These are phyloP conservation scores for Scelioninae gen. 1 DNA, from an alignment of 2,888 invertebrate species.

Conservation along the genomic window DNA sequence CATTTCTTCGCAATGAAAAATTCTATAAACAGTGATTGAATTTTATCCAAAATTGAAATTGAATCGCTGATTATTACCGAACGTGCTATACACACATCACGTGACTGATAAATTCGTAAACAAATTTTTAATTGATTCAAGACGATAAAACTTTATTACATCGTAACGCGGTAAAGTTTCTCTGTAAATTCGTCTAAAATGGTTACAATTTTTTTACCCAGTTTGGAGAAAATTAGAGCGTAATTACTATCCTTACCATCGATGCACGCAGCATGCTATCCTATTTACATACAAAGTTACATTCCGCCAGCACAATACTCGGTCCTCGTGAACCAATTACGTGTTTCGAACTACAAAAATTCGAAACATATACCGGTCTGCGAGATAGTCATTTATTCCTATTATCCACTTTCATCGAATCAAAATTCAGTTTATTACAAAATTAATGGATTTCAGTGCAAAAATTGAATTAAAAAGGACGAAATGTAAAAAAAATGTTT, in stretches of 20 bases:
- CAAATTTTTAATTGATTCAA: conserved; percentile 1
- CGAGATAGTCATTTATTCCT: background rate
- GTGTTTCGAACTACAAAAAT: conserved; percentile 34
- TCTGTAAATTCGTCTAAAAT: conserved; percentile 25
- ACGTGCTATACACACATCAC: background rate
- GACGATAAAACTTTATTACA: conserved; percentile 12
- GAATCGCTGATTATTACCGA: background rate
- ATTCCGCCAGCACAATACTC: conserved; percentile 24
- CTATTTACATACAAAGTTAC: conserved; percentile 52
- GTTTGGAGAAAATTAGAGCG: conserved; percentile 26
- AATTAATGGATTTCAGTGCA: too few relatives aligned
- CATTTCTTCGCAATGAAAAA: too few relatives aligned
- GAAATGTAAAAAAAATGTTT: too few relatives aligned
- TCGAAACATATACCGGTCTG: conserved; percentile 9
- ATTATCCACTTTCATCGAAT: too few relatives aligned
- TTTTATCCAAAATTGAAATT: too few relatives aligned
- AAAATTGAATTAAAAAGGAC: too few relatives aligned
- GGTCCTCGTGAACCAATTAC: conserved; percentile 31
- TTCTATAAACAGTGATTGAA: too few relatives aligned
- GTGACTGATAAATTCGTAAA: conserved; percentile 10
- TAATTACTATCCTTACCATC: conserved; percentile 33
- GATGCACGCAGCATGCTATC: conserved; percentile 31
- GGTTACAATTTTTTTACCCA: conserved; percentile 29
- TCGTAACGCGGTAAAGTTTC: conserved; percentile 1
- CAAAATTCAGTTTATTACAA: too few relatives aligned